Base-by-base conservation (phyloP, 2,888 invertebrate species). In the Zelleria hepariella region DNA sequence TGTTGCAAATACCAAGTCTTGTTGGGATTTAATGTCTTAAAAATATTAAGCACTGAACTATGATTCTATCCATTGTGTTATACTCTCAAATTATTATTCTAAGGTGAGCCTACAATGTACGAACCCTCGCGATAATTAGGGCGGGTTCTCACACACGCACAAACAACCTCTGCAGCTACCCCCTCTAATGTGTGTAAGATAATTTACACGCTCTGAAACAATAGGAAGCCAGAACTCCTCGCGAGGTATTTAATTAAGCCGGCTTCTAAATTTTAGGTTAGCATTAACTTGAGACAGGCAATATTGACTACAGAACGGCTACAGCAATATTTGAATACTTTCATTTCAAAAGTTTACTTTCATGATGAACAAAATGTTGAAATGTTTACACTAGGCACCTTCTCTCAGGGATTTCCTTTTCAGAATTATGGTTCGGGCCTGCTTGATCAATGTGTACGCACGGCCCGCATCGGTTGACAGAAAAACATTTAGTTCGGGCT, bases 221-320 rank as follows among this genome's bases (percentile, higher is more conserved):
- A 55, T 55, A 55, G 55, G 27, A 55, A 8, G 55, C 32, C 55
- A 20, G 20, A 32, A 55, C 55, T 55, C 10, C 32, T 26, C 32
- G 58, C 61, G 62, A 68, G 69, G 66, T 69, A 69, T 71, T 71
- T 71, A 70, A 71, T 71, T 71, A 71, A 69, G 64, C 65, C 61
- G 62, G 62, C 65, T 42, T 62, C 60, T 62, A 66, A 67, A 68
- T 67, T 66, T n/a, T 64, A 62, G 58, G 58, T 26, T 7, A 18
- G 48, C 7, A 47, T 47, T 57, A 48, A 57, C 32, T 26, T n/a
- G 32, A 56, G 2, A 6, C 27, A n/a, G 24, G 24, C 10, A 53
- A 23, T 53, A 10, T 25, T 15, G 0, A 53, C 53, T 53, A 21
- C 21, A 20, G 18, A 49, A 49, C 7, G 10, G 10, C 32, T 10